Evolutionary conservation across 2,113 vertebrate species (phyloP), one percentile per base, ranked within the genome.

Genomic region (Andinoacara biseriatus): DNA sequence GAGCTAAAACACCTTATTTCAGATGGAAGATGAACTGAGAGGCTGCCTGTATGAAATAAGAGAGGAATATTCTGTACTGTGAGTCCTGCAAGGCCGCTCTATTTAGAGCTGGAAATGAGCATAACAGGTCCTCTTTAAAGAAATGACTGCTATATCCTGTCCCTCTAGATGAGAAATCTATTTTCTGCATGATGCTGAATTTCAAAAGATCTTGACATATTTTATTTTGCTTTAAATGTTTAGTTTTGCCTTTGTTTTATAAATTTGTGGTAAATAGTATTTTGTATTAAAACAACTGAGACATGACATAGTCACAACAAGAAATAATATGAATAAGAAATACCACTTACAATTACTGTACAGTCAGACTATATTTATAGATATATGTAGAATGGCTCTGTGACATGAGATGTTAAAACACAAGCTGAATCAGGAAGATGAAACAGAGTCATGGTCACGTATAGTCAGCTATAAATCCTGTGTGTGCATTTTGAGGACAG

Each of bases 401-500:
- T 86, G 80, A 83, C 58, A 60, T 49, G 74, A 83, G 63, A 89
- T 63, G 18, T 62, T 87, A 63, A 79, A 82, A 86, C 57, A 79
- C 26, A 74, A 76, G 82, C 54, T 75, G 60, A 88, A 87, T 88
- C 58, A 88, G 76, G 83, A 84, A 67, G 85, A 69, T 56, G 85
- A 75, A 72, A 81, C 8, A 0, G 78, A 72, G 63, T 84, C 67
- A 72, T 20, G 10, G 46, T 72, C 67, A n/a, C 10, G 57, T 85
- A 43, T 20, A 80, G 80, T 89, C 72, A 84, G 80, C 69, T 84
- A 74, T 63, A 57, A 90, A 78, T 89, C 80, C 52, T 93, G 88
- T 81, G 81, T 94, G 91, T 93, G 87, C 91, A 91, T 92, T 92
- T 84, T 59, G 89, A 90, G 87, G 89, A 87, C 84, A 85, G 81